phyloP scores from a whole-genome alignment of 2,888 invertebrate species.

The Athalia circularis region DNA sequence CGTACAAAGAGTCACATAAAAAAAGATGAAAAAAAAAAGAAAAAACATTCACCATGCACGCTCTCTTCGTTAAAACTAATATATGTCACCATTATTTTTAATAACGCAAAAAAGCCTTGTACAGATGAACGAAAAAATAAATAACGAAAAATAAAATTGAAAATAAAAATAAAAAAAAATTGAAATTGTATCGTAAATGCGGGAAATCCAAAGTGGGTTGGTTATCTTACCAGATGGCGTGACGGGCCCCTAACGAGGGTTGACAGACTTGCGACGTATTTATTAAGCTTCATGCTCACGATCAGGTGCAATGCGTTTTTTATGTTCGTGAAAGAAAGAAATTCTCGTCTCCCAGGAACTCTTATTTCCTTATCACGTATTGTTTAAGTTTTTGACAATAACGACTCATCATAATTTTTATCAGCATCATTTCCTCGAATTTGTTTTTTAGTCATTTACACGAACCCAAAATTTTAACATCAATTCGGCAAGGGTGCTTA shows the following conservation, averaged over 20 bases:
- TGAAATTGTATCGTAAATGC: not conserved
- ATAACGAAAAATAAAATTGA: constrained; percentile 8
- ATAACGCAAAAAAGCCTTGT: constrained; percentile 60
- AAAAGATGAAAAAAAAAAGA: constrained; percentile 56
- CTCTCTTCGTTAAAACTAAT: constrained; percentile 70
- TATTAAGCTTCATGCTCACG: not conserved
- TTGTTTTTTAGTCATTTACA: no score
- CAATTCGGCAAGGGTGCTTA: no score
- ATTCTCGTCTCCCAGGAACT: no score
- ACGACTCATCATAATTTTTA: no score
- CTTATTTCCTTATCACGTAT: no score
- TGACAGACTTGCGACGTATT: constrained; percentile 50
- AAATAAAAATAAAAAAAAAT: constrained; percentile 14
- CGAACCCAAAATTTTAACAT: no score
- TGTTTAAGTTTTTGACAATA: no score
- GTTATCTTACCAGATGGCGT: constrained; percentile 51
- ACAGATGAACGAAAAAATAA: not conserved
- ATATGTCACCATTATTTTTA: constrained; percentile 71
- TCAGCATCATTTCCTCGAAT: no score
- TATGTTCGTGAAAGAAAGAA: no score
- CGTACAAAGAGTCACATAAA: constrained; percentile 60
- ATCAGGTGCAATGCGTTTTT: not conserved
- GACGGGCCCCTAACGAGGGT: constrained; percentile 55
- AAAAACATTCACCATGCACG: constrained; percentile 40
- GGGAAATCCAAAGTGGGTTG: constrained; percentile 41